phyloP scores from a whole-genome alignment of 2,797 vertebrate genomes.

The Pseudochromis fuscus region DNA sequence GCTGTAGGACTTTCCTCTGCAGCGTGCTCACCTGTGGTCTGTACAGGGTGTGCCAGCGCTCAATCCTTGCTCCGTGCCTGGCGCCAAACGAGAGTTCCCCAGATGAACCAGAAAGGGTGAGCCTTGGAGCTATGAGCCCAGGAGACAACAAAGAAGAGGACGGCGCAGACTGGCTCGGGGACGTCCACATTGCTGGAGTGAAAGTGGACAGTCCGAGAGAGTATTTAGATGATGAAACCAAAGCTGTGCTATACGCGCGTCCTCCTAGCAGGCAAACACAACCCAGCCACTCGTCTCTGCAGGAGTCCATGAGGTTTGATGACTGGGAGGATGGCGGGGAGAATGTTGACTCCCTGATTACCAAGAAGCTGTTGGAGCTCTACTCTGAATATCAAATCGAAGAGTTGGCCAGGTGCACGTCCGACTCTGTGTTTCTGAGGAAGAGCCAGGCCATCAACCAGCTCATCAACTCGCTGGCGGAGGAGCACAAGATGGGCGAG shows the following conservation, averaged over 20 bases:
- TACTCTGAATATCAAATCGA: constrained; percentile 98
- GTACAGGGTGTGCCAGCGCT: constrained; percentile 85
- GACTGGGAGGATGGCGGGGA: constrained; percentile 89
- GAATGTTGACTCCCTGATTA: constrained; percentile 92
- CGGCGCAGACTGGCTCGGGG: constrained; percentile 62
- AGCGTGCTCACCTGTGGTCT: constrained; percentile 92
- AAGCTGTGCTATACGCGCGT: constrained; percentile 45
- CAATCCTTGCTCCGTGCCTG: constrained; percentile 83
- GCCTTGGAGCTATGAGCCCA: constrained; percentile 61
- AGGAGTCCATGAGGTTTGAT: constrained; percentile 86
- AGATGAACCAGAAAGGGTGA: constrained; percentile 75
- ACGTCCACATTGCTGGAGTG: constrained; percentile 87
- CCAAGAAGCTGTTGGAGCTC: constrained; percentile 94
- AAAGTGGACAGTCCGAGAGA: constrained; percentile 88
- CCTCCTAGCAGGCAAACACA: background rate
- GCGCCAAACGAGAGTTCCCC: constrained; percentile 78
- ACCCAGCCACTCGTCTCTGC: constrained; percentile 55
- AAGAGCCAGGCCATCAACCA: constrained; percentile 95
- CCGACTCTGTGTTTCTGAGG: constrained; percentile 94
- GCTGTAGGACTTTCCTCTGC: constrained; percentile 89
- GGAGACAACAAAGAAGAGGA: constrained; percentile 57
- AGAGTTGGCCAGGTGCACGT: constrained; percentile 94
- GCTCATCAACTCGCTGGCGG: constrained; percentile 94
- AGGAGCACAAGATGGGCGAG: constrained; percentile 95
- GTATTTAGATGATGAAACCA: constrained; percentile 61